Evolutionary conservation across 1,140 invertebrate species (phyloP).

Genomic region (Drosophila tropicalis): DNA sequence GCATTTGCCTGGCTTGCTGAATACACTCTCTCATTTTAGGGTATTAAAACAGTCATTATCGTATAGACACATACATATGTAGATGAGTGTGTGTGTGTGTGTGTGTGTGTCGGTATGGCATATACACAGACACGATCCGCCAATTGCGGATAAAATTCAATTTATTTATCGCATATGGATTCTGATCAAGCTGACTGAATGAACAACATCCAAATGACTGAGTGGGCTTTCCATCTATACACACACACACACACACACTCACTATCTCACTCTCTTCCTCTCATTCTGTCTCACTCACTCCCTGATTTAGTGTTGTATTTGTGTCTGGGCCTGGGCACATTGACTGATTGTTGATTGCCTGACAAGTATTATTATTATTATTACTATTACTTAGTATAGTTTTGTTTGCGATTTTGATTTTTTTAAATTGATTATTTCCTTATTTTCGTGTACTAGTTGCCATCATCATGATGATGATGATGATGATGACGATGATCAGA

Average conservation of each 20-base stretch:
- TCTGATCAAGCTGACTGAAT: slow-evolving; percentile 56
- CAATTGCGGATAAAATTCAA: slow-evolving; percentile 83
- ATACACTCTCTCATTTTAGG: neutral
- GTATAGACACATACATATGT: slow-evolving; percentile 27
- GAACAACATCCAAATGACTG: slow-evolving; percentile 22
- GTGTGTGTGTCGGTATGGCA: neutral
- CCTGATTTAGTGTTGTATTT: slow-evolving; percentile 12
- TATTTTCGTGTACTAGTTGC: slow-evolving; percentile 72
- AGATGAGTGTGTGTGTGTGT: slow-evolving; percentile 20
- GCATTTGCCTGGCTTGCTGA: too few relatives aligned
- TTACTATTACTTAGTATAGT: slow-evolving; percentile 51
- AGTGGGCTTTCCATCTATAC: neutral
- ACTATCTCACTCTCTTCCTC: slow-evolving; percentile 21
- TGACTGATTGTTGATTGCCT: slow-evolving; percentile 69
- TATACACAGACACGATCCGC: slow-evolving; percentile 50
- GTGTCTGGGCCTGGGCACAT: slow-evolving; percentile 39
- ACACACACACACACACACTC: slow-evolving; percentile 7
- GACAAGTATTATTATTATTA: slow-evolving; percentile 15
- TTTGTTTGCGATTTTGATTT: slow-evolving; percentile 78
- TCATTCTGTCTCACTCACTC: slow-evolving; percentile 15
- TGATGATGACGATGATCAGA: slow-evolving; percentile 3
- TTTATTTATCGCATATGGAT: slow-evolving; percentile 82
- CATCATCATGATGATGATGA: neutral
- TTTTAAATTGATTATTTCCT: slow-evolving; percentile 82
- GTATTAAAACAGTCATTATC: slow-evolving; percentile 50